Evolutionary conservation across 1,140 invertebrate species (phyloP), one percentile per base, ranked within the genome.

Genomic region (Papilio polytes): DNA sequence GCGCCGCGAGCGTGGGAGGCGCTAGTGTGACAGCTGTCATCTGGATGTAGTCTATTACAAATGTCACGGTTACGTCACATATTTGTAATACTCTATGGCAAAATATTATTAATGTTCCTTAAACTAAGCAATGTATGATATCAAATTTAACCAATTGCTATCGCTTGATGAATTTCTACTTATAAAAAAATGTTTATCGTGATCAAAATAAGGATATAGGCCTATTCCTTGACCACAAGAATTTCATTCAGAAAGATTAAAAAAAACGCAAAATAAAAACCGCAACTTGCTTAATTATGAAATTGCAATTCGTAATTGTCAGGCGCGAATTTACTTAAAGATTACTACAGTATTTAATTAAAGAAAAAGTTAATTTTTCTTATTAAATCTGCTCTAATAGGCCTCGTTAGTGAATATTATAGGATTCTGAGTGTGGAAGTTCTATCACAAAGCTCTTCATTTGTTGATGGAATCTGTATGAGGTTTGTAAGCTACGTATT

Each of bases 31-130:
- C 26, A 31, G 26, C 12, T 70, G 63, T 6, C 20, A 22, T 15
- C 22, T 13, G 3, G 4, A n/a, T 70, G 26, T 31, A 36, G 26
- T 26, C 63, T 15, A 31, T 31, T 36, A 31, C 63, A 70, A 31
- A 70, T 70, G 26, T 70, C 31, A 36, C 63, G 26, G 26, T 70
- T 70, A 36, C 63, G 13, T 36, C 26, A 31, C 26, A 31, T 31
- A 8, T 70, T 70, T 70, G 63, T 70, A 66, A 66, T 63, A 26
- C 26, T 31, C 22, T 70, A 70, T 70, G 63, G 13, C 63, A 15
- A 70, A 66, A 63, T 63, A 22, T 26, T 26, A 26, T 31, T 70
- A 70, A 70, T 70, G 26, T 70, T 22, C 26, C 22, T 12, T 13
- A 66, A 66, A 70, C 36, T 1, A 41, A 41, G 36, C 36, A 41